A percentile compares a stretch with the other conserved stretches of the same genome.
Conservation (phyloP, 2,797 vertebrate species). For the Sebastes oblongus region DNA sequence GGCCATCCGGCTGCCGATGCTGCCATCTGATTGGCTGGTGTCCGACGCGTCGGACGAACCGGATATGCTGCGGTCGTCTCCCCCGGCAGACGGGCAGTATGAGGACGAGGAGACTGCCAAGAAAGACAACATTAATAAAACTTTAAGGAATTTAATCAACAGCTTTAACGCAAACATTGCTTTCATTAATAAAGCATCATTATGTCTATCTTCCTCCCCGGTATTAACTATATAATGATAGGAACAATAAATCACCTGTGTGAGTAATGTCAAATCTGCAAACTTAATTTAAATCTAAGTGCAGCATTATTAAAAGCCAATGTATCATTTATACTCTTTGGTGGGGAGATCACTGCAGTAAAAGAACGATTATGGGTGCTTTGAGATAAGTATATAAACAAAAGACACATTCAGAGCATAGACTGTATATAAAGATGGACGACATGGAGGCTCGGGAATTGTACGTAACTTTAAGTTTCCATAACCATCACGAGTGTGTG, state of each 20-base stretch:
- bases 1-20: conserved; percentile 84
- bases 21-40: conserved; percentile 91
- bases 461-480: no score
- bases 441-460: no score
- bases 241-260: conserved; percentile 30
- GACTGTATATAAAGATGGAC: no score
- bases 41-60: conserved; percentile 90
- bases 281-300: neutral
- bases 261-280: neutral
- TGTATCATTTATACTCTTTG: neutral
- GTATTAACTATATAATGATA: conserved; percentile 13
- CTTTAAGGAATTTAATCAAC: conserved; percentile 1
- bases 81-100: conserved; percentile 69
- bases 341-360: neutral
- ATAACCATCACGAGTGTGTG: no score
- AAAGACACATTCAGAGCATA: neutral
- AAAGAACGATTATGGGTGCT: neutral
- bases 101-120: conserved; percentile 70
- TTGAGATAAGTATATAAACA: neutral
- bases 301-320: conserved; percentile 16
- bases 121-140: neutral
- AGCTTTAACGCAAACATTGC: neutral
- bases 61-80: conserved; percentile 91
- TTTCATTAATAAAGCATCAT: conserved; percentile 2
- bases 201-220: neutral